Evolutionary conservation across 2,888 invertebrate genomes (phyloP), one percentile per base, ranked within the genome.

Genomic region (Polydrusus tereticollis): DNA sequence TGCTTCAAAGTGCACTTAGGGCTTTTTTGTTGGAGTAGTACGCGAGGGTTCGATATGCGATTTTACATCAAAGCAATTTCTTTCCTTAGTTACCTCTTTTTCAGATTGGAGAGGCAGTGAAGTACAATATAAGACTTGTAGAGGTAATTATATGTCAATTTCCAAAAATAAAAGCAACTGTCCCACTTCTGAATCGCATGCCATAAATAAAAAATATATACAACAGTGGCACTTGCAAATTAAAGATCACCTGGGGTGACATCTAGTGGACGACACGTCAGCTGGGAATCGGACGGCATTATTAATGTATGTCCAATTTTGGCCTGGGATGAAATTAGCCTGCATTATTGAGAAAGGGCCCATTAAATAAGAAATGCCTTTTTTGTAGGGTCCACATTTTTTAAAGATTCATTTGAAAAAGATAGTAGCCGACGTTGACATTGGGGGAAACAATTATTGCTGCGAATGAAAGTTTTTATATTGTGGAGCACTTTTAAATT

Each of bases 221-320:
- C 67, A 63, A 43, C 52, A 47, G 21, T 43, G 36, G 62, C 20
- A 55, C 14, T 18, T 52, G 33, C 67, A 67, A 72, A 72, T 72
- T 72, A 72, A 72, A 67, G 63, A 72, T 62, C 66, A 66, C 72
- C 72, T 29, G 38, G 67, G 57, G 72, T 62, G 72, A 67, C 67
- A 72, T 67, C 67, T 62, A 16, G 52, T 23, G 71, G 50, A 41
- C 18, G 47, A 57, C 65, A 21, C 59, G 23, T 43, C 66, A 16
- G 14, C 16, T 18, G 57, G 55, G 62, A 45, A 63, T 63, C 36
- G 45, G 20, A 33, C 33, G 52, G 62, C 38, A 72, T 72, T 52
- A 72, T 47, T 72, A 63, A 72, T 72, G 60, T 63, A 72, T 23
- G 21, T 57, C 33, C 47, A 67, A 67, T 67, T 67, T 58, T 57